A percentile compares a stretch with the other conserved stretches of the same genome.
These are phyloP conservation scores for Ceryle rudis DNA, from an alignment of 2,797 vertebrate species.

Conservation along the genomic window DNA sequence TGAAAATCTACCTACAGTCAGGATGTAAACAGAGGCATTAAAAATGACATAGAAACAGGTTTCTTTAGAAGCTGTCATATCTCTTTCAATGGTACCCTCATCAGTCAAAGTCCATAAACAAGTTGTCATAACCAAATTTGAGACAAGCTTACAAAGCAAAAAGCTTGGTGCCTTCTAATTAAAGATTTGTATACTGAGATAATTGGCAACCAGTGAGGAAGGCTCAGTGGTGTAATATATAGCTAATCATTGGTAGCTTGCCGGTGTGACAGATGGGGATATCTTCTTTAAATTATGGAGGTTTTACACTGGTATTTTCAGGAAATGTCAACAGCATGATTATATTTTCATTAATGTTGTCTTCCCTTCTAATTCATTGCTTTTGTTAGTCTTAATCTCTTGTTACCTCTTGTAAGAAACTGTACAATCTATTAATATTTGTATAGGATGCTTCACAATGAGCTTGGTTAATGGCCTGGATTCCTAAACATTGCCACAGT, in stretches of 20 bases:
- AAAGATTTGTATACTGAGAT: not conserved
- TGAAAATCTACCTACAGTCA: not conserved
- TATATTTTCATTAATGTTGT: slow-evolving; percentile 40
- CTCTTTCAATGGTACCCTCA: not conserved
- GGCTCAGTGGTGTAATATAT: not conserved
- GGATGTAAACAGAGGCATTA: not conserved
- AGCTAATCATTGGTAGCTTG: not conserved
- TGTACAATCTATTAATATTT: slow-evolving; percentile 6
- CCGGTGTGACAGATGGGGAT: not conserved
- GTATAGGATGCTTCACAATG: not conserved
- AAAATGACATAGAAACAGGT: not conserved
- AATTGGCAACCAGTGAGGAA: not conserved
- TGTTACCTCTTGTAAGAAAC: slow-evolving; percentile 8
- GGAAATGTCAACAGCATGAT: slow-evolving; percentile 26
- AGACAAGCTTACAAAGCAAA: not conserved
- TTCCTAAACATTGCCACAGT: not conserved
- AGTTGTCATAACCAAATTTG: not conserved
- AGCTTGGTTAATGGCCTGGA: not conserved
- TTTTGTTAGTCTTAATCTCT: slow-evolving; percentile 29
- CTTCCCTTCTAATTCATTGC: slow-evolving; percentile 12
- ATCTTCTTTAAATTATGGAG: not conserved
- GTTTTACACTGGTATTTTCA: slow-evolving; percentile 11
- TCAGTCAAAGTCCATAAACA: slow-evolving; percentile 13
- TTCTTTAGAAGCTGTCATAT: not conserved
- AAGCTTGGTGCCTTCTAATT: slow-evolving; percentile 14